Conservation (phyloP, 92 coral and sea anemone genomes). For the Hydrozoanthus gracilis region DNA sequence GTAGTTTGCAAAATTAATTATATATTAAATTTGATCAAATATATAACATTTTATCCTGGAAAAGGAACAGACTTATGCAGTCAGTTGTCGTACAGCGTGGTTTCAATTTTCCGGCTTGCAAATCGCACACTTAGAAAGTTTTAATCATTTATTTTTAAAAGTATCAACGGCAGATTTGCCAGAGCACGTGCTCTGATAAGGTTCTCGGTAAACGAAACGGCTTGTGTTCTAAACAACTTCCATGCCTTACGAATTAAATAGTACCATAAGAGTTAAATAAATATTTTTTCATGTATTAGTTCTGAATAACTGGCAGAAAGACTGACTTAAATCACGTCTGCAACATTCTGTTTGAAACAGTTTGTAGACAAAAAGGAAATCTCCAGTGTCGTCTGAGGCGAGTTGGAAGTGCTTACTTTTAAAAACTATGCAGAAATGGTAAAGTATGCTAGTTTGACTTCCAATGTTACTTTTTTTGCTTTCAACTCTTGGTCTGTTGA, state of each 20-base stretch:
- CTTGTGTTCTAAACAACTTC: neutral
- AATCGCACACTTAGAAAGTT: too few relatives aligned
- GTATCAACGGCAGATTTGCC: too few relatives aligned
- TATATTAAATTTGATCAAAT: too few relatives aligned
- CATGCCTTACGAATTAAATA: constrained; percentile 12
- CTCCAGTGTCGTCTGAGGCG: neutral
- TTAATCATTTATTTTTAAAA: too few relatives aligned
- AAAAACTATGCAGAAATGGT: neutral
- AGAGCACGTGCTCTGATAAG: too few relatives aligned
- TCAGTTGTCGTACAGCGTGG: too few relatives aligned
- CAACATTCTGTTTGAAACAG: neutral
- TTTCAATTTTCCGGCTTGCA: too few relatives aligned
- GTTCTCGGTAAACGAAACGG: neutral
- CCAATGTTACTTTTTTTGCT: neutral
- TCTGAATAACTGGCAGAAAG: neutral
- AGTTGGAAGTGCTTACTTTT: too few relatives aligned
- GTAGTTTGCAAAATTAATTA: too few relatives aligned
- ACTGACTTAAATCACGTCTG: neutral
- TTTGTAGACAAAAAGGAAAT: neutral
- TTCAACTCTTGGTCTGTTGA: neutral
- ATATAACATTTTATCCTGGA: too few relatives aligned
- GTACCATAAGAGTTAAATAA: neutral
- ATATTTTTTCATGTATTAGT: too few relatives aligned
- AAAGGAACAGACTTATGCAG: too few relatives aligned
- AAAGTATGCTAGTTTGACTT: neutral